Evolutionary conservation across 2,113 vertebrate genomes (phyloP).

Genomic region (Psammodynastes pulverulentus): DNA sequence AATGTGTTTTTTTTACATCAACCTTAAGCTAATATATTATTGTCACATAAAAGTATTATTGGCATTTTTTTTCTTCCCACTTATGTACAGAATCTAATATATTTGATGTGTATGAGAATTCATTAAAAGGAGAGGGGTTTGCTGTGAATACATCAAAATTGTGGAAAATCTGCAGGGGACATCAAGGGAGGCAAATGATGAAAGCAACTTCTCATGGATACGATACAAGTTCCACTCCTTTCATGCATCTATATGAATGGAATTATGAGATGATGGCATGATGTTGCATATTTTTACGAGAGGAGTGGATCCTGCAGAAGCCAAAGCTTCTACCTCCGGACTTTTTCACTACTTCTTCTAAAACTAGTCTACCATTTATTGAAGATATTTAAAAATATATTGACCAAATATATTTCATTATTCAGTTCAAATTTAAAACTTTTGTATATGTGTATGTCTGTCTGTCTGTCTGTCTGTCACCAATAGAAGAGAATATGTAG

Average conservation of each 20-base stretch:
- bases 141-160: background rate
- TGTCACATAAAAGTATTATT: background rate
- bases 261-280: background rate
- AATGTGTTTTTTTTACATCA: background rate
- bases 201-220: background rate
- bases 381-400: background rate
- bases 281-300: background rate
- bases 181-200: background rate
- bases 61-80: background rate
- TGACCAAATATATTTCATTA: background rate
- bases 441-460: background rate
- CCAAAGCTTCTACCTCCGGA: background rate
- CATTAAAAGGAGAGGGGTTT: background rate
- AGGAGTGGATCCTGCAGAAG: background rate
- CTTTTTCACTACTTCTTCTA: background rate
- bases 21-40: background rate
- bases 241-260: background rate
- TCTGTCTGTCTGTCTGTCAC: background rate
- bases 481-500: background rate
- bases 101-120: background rate
- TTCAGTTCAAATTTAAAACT: background rate
- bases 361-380: background rate
- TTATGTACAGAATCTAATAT: background rate
- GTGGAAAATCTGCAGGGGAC: background rate
- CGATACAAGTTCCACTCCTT: background rate